phyloP scores from a whole-genome alignment of 2,113 vertebrate genomes.

The Nipponia nippon region DNA sequence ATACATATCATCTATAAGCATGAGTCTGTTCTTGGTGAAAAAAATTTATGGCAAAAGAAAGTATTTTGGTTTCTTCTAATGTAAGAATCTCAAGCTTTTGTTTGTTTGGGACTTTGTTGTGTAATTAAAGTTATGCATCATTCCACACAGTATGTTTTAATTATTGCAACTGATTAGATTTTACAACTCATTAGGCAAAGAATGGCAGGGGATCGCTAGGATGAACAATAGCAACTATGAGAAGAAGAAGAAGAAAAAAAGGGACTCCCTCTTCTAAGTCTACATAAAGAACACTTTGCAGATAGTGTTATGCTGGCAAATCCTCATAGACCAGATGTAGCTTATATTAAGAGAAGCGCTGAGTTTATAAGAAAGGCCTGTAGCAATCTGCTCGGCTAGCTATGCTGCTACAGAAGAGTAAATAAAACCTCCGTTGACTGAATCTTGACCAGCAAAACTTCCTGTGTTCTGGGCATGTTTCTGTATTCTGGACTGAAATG shows the following conservation, averaged over 20 bases:
- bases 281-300: not conserved
- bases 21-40: not conserved
- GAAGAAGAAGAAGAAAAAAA: not conserved
- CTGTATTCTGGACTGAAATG: not conserved
- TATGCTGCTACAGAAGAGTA: not conserved
- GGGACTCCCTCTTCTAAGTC: not conserved
- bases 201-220: not conserved
- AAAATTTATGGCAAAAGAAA: not conserved
- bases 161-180: slow-evolving; percentile 21
- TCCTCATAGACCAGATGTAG: not conserved
- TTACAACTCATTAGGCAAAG: slow-evolving; percentile 13
- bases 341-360: not conserved
- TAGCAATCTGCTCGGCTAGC: not conserved
- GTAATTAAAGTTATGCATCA: slow-evolving; percentile 6
- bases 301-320: not conserved
- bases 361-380: not conserved
- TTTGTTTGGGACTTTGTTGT: not conserved
- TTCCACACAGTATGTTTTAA: slow-evolving; percentile 2
- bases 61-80: not conserved
- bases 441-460: not conserved
- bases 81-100: not conserved
- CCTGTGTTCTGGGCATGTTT: not conserved
- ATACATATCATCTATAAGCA: not conserved
- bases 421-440: not conserved
- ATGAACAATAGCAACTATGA: not conserved